Conservation (phyloP, 2,888 invertebrate species). For the Apamea epomidion region DNA sequence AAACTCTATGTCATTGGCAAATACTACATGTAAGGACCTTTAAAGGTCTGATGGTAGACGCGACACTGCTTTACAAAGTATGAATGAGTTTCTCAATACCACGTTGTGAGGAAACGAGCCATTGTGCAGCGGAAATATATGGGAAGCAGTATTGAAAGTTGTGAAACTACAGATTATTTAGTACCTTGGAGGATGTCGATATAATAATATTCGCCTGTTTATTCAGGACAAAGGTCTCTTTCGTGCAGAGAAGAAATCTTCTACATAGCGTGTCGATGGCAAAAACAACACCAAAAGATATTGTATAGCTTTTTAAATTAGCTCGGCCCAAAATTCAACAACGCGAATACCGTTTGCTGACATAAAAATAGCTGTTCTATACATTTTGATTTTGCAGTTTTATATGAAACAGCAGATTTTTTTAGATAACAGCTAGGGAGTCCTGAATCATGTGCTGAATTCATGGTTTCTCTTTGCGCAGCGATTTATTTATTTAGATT, state of each 20-base stretch:
- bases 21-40: slow-evolving; percentile 8
- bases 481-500: too few relatives aligned
- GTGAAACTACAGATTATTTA: slow-evolving; percentile 1
- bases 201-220: background rate
- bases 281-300: background rate
- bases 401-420: too few relatives aligned
- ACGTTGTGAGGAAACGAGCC: background rate
- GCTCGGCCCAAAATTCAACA: background rate
- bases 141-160: slow-evolving; percentile 12
- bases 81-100: slow-evolving; percentile 13
- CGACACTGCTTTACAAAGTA: slow-evolving; percentile 9
- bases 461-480: too few relatives aligned
- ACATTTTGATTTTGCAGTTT: too few relatives aligned
- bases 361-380: background rate
- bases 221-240: background rate
- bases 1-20: slow-evolving; percentile 10
- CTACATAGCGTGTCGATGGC: background rate
- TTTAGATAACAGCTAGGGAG: too few relatives aligned
- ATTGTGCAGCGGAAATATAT: slow-evolving; percentile 10
- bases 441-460: too few relatives aligned
- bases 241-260: background rate
- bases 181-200: background rate
- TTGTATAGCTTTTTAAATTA: background rate
- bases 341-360: background rate
- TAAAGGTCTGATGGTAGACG: slow-evolving; percentile 13